These are phyloP conservation scores for Astyanax mexicanus DNA, from an alignment of 2,797 vertebrate genomes.

Conservation along the genomic window DNA sequence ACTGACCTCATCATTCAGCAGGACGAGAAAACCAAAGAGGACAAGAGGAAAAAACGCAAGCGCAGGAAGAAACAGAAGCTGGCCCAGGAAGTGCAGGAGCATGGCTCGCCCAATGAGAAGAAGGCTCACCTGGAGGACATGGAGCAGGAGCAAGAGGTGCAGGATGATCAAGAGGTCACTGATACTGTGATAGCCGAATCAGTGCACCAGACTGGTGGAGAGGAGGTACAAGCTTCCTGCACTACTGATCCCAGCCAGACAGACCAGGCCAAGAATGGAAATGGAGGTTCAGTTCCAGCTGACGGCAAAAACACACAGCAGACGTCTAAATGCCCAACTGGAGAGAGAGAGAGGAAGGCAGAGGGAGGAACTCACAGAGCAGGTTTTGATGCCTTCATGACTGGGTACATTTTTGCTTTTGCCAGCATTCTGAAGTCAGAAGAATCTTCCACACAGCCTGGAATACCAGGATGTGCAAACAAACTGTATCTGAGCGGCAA, in stretches of 20 bases:
- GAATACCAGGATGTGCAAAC: conserved; percentile 86
- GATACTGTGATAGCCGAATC: conserved; percentile 7
- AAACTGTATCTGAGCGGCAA: conserved; percentile 97
- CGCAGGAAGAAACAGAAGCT: conserved; percentile 78
- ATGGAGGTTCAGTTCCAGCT: neutral
- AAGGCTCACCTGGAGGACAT: conserved; percentile 58
- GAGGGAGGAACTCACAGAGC: conserved; percentile 89
- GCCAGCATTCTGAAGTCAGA: conserved; percentile 70
- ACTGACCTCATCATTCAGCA: conserved; percentile 93
- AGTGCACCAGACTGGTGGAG: neutral
- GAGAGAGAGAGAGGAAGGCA: conserved; percentile 54
- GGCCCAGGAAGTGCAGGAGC: conserved; percentile 34
- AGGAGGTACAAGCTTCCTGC: conserved; percentile 18
- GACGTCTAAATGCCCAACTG: neutral
- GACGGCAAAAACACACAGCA: neutral
- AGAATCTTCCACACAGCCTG: conserved; percentile 50
- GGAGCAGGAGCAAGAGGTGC: conserved; percentile 47
- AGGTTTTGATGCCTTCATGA: conserved; percentile 98
- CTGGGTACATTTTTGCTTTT: conserved; percentile 91
- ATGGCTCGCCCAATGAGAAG: conserved; percentile 67
- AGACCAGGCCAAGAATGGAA: neutral
- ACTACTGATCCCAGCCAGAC: neutral
- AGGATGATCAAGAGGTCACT: neutral
- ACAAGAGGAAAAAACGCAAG: conserved; percentile 83
- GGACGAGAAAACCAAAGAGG: conserved; percentile 82